A percentile compares a stretch with the other conserved stretches of the same genome.
Evolutionary conservation across 1,140 invertebrate species (phyloP).

Genomic region (Scaptodrosophila lebanonensis): DNA sequence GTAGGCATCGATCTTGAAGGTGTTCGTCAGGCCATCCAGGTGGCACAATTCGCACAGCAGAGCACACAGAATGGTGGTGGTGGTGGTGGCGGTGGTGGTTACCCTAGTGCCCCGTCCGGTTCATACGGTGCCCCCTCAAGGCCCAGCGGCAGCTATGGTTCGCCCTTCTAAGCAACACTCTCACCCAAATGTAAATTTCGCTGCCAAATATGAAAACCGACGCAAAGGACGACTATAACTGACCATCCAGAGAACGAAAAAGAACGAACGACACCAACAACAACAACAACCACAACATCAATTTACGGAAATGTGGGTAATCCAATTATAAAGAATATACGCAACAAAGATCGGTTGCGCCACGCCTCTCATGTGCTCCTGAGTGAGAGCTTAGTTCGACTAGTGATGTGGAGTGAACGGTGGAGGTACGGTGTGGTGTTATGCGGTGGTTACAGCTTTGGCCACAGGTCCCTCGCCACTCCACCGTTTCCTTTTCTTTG

Average conservation of each 20-base stretch:
- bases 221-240: constrained; percentile 33
- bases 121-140: constrained; percentile 77
- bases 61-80: constrained; percentile 74
- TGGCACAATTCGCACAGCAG: constrained; percentile 82
- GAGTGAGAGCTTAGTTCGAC: constrained; percentile 42
- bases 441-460: no score
- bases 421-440: no score
- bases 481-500: constrained; percentile 6
- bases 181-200: constrained; percentile 34
- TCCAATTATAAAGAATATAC: constrained; percentile 2
- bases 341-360: constrained; percentile 13
- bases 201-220: constrained; percentile 68
- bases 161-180: constrained; percentile 73
- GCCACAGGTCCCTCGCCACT: neutral
- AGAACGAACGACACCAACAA: constrained; percentile 14
- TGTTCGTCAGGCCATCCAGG: constrained; percentile 82
- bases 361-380: constrained; percentile 15
- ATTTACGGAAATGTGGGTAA: constrained; percentile 42
- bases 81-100: constrained; percentile 65
- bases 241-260: constrained; percentile 27
- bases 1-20: constrained; percentile 82
- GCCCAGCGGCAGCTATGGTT: constrained; percentile 74
- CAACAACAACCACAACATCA: constrained; percentile 25
- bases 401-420: constrained; percentile 37
- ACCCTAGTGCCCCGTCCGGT: constrained; percentile 66